A percentile compares a stretch with the other conserved stretches of the same genome.
phyloP scores from a whole-genome alignment of 2,113 vertebrate genomes.

The Orientallactaga bullata region DNA sequence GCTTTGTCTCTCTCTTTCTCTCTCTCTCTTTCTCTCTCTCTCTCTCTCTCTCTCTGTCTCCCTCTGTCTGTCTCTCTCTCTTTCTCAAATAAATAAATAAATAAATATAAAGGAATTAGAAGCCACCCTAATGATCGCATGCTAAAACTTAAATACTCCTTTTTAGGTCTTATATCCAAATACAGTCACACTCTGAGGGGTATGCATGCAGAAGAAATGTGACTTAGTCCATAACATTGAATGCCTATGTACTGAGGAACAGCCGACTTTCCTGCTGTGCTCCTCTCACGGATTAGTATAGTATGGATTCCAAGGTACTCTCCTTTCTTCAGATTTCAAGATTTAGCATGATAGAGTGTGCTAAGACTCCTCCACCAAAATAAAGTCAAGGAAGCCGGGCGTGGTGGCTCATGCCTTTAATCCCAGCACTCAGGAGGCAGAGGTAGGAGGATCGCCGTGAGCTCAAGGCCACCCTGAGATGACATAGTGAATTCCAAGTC shows the following conservation, averaged over 20 bases:
- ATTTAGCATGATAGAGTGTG: background rate
- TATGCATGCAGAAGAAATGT: background rate
- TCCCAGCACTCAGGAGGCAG: too few species aligned
- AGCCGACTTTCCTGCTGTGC: background rate
- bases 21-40: too few species aligned
- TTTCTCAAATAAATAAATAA: too few species aligned
- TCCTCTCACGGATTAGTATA: background rate
- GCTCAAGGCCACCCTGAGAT: too few species aligned
- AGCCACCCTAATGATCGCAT: background rate
- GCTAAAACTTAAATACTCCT: slow-evolving; percentile 23
- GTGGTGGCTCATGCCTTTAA: too few species aligned
- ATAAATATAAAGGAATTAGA: too few species aligned
- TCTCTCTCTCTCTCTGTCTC: too few species aligned
- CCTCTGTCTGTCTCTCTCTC: too few species aligned
- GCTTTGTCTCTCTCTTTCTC: too few species aligned
- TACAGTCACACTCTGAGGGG: background rate
- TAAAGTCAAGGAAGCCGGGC: background rate
- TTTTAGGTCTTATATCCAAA: background rate
- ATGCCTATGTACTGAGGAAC: background rate
- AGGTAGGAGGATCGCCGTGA: too few species aligned
- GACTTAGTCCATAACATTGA: background rate
- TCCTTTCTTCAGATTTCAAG: slow-evolving; percentile 4
- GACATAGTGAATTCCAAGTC: too few species aligned
- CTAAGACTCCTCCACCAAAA: background rate
- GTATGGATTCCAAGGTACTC: background rate